These are phyloP conservation scores for Rhineura floridana DNA, from an alignment of 2,113 vertebrate species.

Conservation along the genomic window DNA sequence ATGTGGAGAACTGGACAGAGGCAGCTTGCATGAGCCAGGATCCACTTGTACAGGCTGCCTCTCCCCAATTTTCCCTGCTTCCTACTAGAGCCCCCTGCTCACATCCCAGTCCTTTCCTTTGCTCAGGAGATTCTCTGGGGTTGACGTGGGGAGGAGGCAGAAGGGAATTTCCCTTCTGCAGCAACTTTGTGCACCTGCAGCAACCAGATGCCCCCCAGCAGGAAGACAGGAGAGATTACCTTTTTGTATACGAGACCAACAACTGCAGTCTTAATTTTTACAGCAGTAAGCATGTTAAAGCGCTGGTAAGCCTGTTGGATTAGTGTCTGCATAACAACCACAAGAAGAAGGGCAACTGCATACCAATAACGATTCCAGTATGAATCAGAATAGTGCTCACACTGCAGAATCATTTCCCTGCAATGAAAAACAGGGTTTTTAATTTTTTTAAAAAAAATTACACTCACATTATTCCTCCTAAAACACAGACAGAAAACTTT, in stretches of 20 bases:
- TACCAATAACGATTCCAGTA: conserved; percentile 54
- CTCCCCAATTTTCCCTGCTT: too few species aligned
- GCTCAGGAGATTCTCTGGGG: too few species aligned
- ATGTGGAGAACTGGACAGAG: too few species aligned
- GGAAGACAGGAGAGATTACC: conserved; percentile 37
- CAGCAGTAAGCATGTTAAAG: conserved; percentile 65
- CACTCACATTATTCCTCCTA: neutral
- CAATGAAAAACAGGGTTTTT: conserved; percentile 7
- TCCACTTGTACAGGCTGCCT: too few species aligned
- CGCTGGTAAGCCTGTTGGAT: conserved; percentile 65
- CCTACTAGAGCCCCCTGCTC: too few species aligned
- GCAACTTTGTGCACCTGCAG: too few species aligned
- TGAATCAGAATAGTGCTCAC: conserved; percentile 49
- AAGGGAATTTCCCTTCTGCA: too few species aligned
- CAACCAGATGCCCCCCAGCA: too few species aligned
- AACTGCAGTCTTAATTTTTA: conserved; percentile 68
- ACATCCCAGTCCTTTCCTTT: too few species aligned
- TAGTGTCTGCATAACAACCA: conserved; percentile 59
- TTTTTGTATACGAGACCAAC: conserved; percentile 72
- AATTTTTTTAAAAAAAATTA: neutral
- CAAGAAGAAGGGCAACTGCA: conserved; percentile 55
- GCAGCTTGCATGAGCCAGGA: too few species aligned
- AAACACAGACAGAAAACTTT: neutral
- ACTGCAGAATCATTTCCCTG: conserved; percentile 65
- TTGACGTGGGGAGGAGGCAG: too few species aligned